A percentile compares a stretch with the other conserved stretches of the same genome.
These are phyloP conservation scores for Vulpes vulpes DNA, from an alignment of 2,113 vertebrate species.

Conservation along the genomic window DNA sequence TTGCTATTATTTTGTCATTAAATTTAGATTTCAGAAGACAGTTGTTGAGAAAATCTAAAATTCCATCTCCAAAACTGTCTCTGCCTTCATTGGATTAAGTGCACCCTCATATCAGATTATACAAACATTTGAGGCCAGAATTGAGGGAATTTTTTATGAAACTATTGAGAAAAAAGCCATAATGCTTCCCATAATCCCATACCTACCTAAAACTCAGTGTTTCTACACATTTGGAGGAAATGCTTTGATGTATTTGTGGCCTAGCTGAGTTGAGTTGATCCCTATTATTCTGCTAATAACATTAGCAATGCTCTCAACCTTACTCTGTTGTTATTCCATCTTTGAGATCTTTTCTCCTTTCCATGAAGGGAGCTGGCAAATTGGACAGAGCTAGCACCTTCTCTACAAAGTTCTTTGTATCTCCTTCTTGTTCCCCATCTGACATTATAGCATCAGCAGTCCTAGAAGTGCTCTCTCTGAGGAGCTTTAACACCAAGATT, in stretches of 20 bases:
- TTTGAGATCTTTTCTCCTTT: constrained; percentile 18
- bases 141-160: constrained; percentile 20
- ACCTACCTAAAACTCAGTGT: constrained; percentile 29
- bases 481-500: constrained; percentile 13
- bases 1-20: constrained; percentile 59
- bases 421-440: not conserved
- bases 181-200: not conserved
- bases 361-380: constrained; percentile 3
- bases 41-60: constrained; percentile 38
- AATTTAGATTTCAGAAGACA: constrained; percentile 20
- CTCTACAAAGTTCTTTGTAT: constrained; percentile 33
- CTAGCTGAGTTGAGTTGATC: constrained; percentile 23
- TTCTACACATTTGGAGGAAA: not conserved
- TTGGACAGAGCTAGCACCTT: constrained; percentile 25
- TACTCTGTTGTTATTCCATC: constrained; percentile 46
- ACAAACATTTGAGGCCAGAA: not conserved
- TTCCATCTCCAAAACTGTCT: not conserved
- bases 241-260: not conserved
- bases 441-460: not conserved
- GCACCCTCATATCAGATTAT: not conserved
- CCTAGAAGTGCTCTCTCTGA: not conserved
- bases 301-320: not conserved
- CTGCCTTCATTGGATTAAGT: constrained; percentile 40
- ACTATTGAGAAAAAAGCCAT: constrained; percentile 39
- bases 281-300: not conserved